Percentiles rank a stretch among this genome's conserved stretches.
Evolutionary conservation across 2,888 invertebrate species (phyloP).

Genomic region (Chouioia cunea): DNA sequence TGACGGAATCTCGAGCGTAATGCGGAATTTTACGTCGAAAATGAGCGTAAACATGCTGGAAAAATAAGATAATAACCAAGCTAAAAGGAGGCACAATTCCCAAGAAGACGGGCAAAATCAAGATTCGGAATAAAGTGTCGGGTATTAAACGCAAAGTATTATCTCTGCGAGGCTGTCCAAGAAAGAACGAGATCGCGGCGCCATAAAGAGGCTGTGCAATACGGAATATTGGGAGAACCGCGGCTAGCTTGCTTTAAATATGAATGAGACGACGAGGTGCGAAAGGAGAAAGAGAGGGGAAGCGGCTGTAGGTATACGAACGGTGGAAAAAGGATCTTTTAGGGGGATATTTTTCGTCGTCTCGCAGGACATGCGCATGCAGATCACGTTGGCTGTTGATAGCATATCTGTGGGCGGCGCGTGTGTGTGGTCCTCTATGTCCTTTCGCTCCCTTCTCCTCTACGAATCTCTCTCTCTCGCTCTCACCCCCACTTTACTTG

Average conservation of each 20-base stretch:
- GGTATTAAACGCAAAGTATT: conserved; percentile 12
- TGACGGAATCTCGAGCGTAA: too few species aligned
- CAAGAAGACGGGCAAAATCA: too few species aligned
- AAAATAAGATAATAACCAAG: too few species aligned
- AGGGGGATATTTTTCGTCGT: conserved; percentile 52
- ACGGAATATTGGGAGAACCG: too few species aligned
- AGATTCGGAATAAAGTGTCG: not conserved
- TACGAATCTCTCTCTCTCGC: conserved; percentile 47
- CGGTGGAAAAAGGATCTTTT: conserved; percentile 8
- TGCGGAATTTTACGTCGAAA: too few species aligned
- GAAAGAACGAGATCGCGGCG: not conserved
- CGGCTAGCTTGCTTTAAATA: too few species aligned
- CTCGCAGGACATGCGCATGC: conserved; percentile 65
- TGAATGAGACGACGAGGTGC: too few species aligned
- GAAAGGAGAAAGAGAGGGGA: conserved; percentile 42
- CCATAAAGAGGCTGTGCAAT: conserved; percentile 24
- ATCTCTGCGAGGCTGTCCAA: conserved; percentile 30
- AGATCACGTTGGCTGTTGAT: conserved; percentile 68
- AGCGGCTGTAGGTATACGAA: too few species aligned
- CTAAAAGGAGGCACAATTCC: too few species aligned
- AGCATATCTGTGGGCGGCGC: conserved; percentile 69
- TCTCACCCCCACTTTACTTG: conserved; percentile 35
- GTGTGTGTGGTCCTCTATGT: conserved; percentile 65
- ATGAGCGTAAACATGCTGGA: too few species aligned
- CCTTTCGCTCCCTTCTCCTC: conserved; percentile 4